These are phyloP conservation scores for Eriosoma lanigerum DNA, from an alignment of 1,140 invertebrate species.

Conservation along the genomic window DNA sequence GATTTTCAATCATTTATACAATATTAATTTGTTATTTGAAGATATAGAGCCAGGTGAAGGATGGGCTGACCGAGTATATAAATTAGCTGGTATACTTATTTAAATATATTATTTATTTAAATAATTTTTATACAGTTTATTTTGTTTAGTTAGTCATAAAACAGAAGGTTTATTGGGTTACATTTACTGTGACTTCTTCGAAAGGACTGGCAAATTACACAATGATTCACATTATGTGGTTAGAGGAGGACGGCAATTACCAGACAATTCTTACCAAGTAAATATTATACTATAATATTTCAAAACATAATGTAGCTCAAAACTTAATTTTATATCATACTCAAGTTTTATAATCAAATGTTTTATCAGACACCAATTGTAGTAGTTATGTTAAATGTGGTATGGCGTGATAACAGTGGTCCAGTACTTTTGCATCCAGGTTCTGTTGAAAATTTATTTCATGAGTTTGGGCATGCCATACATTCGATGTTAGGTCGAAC, in stretches of 20 bases:
- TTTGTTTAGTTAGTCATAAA: slow-evolving; percentile 67
- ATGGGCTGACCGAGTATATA: slow-evolving; percentile 86
- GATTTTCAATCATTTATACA: slow-evolving; percentile 78
- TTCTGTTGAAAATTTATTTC: slow-evolving; percentile 94
- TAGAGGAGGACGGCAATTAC: slow-evolving; percentile 79
- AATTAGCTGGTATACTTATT: slow-evolving; percentile 68
- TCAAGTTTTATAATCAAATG: slow-evolving; percentile 52
- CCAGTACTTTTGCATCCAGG: slow-evolving; percentile 81
- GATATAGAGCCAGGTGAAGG: slow-evolving; percentile 75
- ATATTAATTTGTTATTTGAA: slow-evolving; percentile 72
- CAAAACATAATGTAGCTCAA: not conserved
- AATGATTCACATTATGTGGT: slow-evolving; percentile 99
- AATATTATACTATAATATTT: not conserved
- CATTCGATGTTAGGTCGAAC: slow-evolving; percentile 97
- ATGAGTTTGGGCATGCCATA: slow-evolving; percentile 99
- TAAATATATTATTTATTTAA: not conserved
- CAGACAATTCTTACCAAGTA: slow-evolving; percentile 83
- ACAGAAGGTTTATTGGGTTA: slow-evolving; percentile 80
- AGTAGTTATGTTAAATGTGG: slow-evolving; percentile 89
- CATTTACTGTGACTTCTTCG: slow-evolving; percentile 98
- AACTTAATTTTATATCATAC: slow-evolving; percentile 35
- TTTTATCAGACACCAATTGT: slow-evolving; percentile 80
- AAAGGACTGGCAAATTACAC: slow-evolving; percentile 83
- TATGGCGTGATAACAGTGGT: slow-evolving; percentile 69
- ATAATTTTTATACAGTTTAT: not conserved